Conservation (phyloP, 64 coral and sea anemone species). For the Stichodactyla helianthus region DNA sequence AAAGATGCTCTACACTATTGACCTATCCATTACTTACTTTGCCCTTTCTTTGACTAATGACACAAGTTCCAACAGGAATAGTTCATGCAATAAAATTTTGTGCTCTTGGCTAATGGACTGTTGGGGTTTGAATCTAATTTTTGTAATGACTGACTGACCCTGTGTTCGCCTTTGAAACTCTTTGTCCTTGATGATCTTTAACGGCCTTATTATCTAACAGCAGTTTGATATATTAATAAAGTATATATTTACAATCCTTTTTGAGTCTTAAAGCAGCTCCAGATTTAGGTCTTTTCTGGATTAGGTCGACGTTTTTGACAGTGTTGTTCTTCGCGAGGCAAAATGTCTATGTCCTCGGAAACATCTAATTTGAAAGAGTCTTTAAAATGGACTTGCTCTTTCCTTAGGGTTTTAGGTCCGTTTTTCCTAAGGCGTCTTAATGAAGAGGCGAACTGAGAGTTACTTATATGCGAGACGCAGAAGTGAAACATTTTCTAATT, state of each 20-base stretch:
- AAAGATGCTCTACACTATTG: too few species aligned
- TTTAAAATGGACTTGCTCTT: constrained; percentile 1
- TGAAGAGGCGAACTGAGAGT: neutral
- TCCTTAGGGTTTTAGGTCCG: neutral
- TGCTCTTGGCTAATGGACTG: neutral
- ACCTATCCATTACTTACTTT: too few species aligned
- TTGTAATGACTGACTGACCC: neutral
- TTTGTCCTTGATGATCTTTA: neutral
- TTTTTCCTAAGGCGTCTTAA: constrained; percentile 2
- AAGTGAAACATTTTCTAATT: neutral
- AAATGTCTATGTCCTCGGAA: constrained; percentile 22
- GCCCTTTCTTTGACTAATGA: too few species aligned
- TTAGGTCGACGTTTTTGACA: neutral
- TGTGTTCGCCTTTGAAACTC: neutral
- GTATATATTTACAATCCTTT: neutral
- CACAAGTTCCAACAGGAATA: neutral
- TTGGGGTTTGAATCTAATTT: neutral
- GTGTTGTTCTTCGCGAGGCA: neutral
- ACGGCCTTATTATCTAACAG: neutral
- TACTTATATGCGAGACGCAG: neutral
- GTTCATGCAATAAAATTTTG: neutral
- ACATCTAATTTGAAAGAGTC: constrained; percentile 1
- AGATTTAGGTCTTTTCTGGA: neutral
- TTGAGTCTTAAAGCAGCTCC: neutral
- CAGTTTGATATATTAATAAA: neutral